Evolutionary conservation across 2,113 vertebrate species (phyloP).

Genomic region (Conger conger): DNA sequence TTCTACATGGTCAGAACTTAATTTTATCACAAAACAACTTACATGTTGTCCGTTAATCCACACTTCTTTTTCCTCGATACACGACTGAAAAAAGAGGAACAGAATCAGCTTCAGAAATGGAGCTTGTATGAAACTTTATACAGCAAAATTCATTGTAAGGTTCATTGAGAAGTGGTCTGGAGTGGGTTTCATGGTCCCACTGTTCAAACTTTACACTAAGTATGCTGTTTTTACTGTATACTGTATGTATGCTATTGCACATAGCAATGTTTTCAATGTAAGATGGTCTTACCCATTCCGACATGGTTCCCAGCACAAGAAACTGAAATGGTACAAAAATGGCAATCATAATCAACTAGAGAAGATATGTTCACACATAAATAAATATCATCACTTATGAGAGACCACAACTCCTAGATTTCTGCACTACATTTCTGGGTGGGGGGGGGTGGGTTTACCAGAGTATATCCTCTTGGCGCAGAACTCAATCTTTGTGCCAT

Average conservation of each 20-base stretch:
- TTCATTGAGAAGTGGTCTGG: not conserved
- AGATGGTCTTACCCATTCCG: constrained; percentile 78
- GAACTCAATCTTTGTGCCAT: constrained; percentile 72
- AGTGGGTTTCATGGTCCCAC: not conserved
- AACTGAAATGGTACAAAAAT: constrained; percentile 70
- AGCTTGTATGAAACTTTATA: not conserved
- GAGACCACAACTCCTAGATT: not conserved
- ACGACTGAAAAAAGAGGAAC: constrained; percentile 69
- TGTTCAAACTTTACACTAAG: not conserved
- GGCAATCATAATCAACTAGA: not conserved
- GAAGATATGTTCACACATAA: not conserved
- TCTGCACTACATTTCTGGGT: not conserved
- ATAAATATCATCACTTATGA: not conserved
- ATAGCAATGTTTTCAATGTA: not conserved
- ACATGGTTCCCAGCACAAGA: constrained; percentile 83
- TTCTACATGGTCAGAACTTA: not conserved
- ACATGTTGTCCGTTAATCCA: constrained; percentile 49
- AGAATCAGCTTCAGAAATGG: constrained; percentile 9
- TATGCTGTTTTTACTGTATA: not conserved
- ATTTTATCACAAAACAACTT: not conserved
- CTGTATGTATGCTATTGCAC: too few species aligned
- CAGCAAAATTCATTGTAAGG: not conserved
- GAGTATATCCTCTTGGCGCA: constrained; percentile 84
- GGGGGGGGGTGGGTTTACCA: constrained; percentile 72
- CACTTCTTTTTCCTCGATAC: constrained; percentile 75